Conservation (phyloP, 1,140 invertebrate genomes). For the Cydia splendana region DNA sequence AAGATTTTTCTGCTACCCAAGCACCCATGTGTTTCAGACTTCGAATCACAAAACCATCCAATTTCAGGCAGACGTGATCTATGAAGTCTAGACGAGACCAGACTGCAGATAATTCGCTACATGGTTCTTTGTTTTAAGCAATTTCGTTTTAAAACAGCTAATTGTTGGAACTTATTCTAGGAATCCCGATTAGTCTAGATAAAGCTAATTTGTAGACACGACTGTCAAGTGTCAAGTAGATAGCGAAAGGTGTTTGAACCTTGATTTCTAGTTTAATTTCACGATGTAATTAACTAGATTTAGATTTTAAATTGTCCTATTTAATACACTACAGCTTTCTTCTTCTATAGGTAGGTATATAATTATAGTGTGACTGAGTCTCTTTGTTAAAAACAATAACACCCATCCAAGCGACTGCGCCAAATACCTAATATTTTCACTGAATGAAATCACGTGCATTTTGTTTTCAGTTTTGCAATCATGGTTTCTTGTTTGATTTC, state of each 20-base stretch:
- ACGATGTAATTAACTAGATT: no score
- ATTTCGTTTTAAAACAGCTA: slow-evolving; percentile 1
- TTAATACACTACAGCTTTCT: no score
- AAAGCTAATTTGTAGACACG: not conserved
- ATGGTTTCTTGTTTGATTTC: not conserved
- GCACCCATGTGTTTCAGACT: not conserved
- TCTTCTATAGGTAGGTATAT: no score
- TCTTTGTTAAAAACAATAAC: no score
- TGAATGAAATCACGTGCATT: no score
- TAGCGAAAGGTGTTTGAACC: not conserved
- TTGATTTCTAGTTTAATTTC: not conserved
- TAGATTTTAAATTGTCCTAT: no score
- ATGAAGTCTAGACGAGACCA: slow-evolving; percentile 2
- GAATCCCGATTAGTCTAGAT: not conserved
- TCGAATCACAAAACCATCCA: not conserved
- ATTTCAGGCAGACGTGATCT: not conserved
- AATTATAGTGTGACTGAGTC: no score
- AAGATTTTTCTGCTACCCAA: not conserved
- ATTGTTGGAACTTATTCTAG: not conserved
- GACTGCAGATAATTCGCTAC: not conserved
- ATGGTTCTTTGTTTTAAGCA: not conserved
- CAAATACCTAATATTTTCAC: no score
- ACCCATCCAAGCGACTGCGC: no score
- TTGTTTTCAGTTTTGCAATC: no score
- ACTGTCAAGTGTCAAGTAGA: not conserved